phyloP scores from a whole-genome alignment of 2,797 vertebrate genomes.

The Octomys mimax region DNA sequence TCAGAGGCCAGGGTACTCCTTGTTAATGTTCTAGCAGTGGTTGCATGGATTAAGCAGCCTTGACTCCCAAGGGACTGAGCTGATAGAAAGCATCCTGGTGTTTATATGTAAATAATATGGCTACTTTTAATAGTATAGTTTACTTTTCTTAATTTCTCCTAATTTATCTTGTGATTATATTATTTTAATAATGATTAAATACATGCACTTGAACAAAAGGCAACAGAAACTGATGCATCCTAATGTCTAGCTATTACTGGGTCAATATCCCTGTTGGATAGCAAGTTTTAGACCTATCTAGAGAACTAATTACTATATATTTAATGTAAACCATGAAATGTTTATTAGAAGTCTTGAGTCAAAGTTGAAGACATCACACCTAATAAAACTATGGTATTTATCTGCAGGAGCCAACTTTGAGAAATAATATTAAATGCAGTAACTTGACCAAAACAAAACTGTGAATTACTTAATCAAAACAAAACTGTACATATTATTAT shows the following conservation, averaged over 20 bases:
- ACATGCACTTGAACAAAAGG: neutral
- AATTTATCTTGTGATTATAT: neutral
- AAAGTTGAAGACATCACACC: neutral
- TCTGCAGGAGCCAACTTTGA: neutral
- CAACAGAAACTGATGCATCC: neutral
- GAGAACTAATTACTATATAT: constrained; percentile 15
- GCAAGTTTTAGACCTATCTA: neutral
- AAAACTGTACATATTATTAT: neutral
- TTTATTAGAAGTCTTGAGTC: neutral
- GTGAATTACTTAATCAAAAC: neutral
- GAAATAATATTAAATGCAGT: neutral
- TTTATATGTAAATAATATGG: neutral
- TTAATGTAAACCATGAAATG: neutral
- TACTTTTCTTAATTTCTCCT: neutral
- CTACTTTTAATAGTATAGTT: neutral
- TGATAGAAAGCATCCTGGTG: neutral
- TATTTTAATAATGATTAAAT: neutral
- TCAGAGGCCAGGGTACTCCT: neutral
- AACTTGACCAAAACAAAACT: neutral
- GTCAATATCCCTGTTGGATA: neutral
- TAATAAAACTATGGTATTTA: neutral
- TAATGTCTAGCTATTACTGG: neutral
- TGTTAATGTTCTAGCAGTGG: neutral
- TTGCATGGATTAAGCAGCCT: neutral
- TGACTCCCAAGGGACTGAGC: neutral